Base-by-base conservation (phyloP, 2,113 vertebrate genomes). In the Crotalus horridus region DNA sequence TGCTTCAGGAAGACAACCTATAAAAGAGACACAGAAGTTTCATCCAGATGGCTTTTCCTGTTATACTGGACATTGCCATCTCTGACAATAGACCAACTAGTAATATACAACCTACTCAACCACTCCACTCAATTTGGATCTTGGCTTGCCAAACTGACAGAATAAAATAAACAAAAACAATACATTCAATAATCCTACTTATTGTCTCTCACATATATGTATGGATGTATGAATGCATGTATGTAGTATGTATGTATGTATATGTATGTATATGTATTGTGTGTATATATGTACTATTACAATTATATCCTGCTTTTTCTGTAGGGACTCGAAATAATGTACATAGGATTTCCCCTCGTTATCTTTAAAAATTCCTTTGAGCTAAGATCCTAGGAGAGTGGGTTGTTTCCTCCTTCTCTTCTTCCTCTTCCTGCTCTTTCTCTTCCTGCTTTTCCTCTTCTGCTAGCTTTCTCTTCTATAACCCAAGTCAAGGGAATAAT, bases 1-100 rank as follows among this genome's bases (percentile, higher is more conserved):
- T 93, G 88, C 54, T 86, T 93, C 69, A 93, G 29, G 55, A 90
- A 29, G 43, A 53, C 17, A 4, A 93, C 92, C 92, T 93, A 55
- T 29, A 53, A 86, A 23, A 93, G 54, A 93, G 21, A 86, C 3
- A 7, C 10, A 51, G 3, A 17, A 0, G 11, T 11, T 29, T 74
- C 56, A 59, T 15, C 1, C 43, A 33, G 43, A 51, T 46, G 48
- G n/a, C 21, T 24, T 9, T 58, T 55, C 51, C 26, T 23, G 53
- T 46, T 43, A 21, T 4, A 54, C 29, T 8, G 15, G 33, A 69
- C 61, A n/a, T 69, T n/a, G 61, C 11, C 61, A n/a, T n/a, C 17
- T 81, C 33, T 81, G 33, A 81, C 6, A 39, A 81, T 39, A 81
- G 69, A 21, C 17, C 69, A 81, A 81, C 17, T 39, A 39, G 33